Conservation (phyloP, 2,113 vertebrate genomes). For the Centropus bengalensis region DNA sequence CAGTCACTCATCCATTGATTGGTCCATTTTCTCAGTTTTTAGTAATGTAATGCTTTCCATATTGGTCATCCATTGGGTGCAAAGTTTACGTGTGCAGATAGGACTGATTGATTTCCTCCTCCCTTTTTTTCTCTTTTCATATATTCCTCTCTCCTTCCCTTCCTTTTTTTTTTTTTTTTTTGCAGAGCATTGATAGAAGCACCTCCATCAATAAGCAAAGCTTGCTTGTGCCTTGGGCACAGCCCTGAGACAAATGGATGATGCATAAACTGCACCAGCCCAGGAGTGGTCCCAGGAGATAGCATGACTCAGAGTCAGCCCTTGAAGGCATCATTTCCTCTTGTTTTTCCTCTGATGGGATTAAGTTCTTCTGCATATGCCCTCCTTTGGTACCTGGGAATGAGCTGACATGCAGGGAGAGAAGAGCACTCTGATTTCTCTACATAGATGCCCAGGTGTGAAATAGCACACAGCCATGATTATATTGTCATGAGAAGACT, state of each 20-base stretch:
- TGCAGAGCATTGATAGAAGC: background rate
- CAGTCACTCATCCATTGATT: background rate
- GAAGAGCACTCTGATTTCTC: background rate
- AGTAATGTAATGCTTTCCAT: background rate
- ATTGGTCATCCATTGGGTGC: background rate
- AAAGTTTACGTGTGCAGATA: background rate
- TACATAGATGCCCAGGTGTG: background rate
- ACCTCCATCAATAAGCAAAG: constrained; percentile 43
- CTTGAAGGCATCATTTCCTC: constrained; percentile 42
- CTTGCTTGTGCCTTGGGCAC: background rate
- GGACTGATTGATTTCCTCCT: background rate
- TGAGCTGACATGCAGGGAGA: background rate
- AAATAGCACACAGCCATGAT: background rate
- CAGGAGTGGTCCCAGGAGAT: constrained; percentile 47
- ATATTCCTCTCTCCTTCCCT: background rate
- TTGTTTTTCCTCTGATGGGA: constrained; percentile 32
- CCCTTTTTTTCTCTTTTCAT: background rate
- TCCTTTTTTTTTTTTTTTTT: background rate
- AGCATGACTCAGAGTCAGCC: constrained; percentile 33
- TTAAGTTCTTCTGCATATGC: constrained; percentile 29
- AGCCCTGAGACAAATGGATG: constrained; percentile 36
- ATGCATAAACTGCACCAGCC: constrained; percentile 38
- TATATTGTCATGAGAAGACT: background rate
- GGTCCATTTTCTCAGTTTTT: background rate
- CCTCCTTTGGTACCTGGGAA: background rate